Evolutionary conservation across 2,797 vertebrate genomes (phyloP), one percentile per base, ranked within the genome.

Genomic region (Chiloscyllium punctatum): DNA sequence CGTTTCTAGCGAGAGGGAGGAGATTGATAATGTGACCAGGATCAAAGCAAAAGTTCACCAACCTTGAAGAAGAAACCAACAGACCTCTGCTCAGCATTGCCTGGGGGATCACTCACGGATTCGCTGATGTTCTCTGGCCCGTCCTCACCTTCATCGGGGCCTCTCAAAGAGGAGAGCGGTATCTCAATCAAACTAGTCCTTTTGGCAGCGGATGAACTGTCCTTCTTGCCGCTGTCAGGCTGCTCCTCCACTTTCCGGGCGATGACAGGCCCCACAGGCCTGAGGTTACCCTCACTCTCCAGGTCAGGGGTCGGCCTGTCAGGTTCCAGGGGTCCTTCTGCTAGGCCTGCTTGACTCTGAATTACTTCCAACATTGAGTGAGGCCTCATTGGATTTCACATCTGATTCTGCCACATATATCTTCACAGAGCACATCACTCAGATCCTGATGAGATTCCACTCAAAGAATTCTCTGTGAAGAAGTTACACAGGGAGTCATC

Each of bases 1-100:
- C 18, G 68, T 18, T 33, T 5, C 27, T 62, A 25, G 1, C 33
- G 30, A 9, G 30, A 48, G 57, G 16, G 79, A 21, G 27, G 30
- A 30, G 9, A n/a, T 0, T 7, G 37, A 62, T 11, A 66, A 92
- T 1, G 90, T 21, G 9, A 23, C 6, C 25, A 27, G 21, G 23
- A 42, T 2, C 21, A 68, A 37, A 66, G 18, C 4, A 68, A 5
- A 27, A 1, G 8, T 15, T n/a, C 57, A 86, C 97, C 95, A 88
- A 99, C 99, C 98, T 98, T 99, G 95, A 98, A 99, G 97, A 99
- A 99, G 97, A 99, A 99, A 4, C 98, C 98, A 42, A 98, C 96
- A 4, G 96, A 96, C 96, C 96, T 98, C 15, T 18, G 95, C 69
- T 98, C 98, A 0, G 97, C 97, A 95, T 98, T 98, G 96, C 97